phyloP scores from a whole-genome alignment of 2,888 invertebrate species.

The Achlya flavicornis region DNA sequence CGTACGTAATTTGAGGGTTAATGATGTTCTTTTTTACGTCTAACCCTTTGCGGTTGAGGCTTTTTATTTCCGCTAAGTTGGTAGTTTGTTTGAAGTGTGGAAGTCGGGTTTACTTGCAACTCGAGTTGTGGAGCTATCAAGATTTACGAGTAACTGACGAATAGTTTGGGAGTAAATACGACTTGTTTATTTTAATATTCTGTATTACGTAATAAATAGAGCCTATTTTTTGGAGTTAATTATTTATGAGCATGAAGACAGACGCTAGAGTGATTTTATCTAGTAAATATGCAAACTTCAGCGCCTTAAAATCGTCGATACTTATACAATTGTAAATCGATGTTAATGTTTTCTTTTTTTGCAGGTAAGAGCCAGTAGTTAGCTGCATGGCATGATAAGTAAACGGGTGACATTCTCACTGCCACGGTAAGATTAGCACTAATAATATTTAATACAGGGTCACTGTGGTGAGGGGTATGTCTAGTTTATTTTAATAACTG shows the following conservation, averaged over 20 bases:
- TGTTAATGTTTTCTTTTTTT: conserved; percentile 29
- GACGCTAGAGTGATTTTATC: too few species aligned
- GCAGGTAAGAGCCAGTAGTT: conserved; percentile 72
- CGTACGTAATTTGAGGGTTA: conserved; percentile 25
- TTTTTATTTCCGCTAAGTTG: conserved; percentile 31
- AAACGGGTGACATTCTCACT: conserved; percentile 74
- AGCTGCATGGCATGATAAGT: conserved; percentile 70
- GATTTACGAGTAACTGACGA: not conserved
- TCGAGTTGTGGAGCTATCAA: not conserved
- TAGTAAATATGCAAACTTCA: too few species aligned
- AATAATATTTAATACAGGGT: conserved; percentile 12
- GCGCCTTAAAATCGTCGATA: too few species aligned
- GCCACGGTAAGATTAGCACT: conserved; percentile 66
- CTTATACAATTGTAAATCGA: too few species aligned
- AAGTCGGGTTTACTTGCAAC: conserved; percentile 6
- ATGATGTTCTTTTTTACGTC: conserved; percentile 39
- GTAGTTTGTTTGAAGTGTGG: conserved; percentile 18
- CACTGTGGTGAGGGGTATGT: conserved; percentile 43
- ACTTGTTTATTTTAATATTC: not conserved
- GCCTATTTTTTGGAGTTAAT: not conserved
- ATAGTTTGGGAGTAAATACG: not conserved
- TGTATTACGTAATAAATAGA: not conserved
- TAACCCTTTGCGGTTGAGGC: conserved; percentile 24
- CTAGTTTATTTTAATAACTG: conserved; percentile 16
- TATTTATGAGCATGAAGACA: too few species aligned